Base-by-base conservation (phyloP, 1,140 invertebrate species). In the Atta colombica region DNA sequence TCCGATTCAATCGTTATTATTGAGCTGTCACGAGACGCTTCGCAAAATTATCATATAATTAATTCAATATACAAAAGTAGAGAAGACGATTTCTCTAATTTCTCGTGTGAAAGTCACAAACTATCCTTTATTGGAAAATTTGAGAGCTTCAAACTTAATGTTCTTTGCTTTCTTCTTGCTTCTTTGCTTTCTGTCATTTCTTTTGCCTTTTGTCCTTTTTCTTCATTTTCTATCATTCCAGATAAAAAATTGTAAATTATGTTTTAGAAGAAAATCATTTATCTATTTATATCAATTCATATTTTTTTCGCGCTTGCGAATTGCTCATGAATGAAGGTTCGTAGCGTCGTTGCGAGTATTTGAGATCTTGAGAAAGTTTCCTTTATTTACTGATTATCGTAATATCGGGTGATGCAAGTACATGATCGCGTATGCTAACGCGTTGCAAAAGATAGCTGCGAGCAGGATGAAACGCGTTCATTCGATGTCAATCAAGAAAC, bases 361-460 rank as follows among this genome's bases (percentile, higher is more conserved):
- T 35, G 77, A 78, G 77, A 61, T 80, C 63, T 69, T 51, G 63
- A 55, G 63, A 80, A 80, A 80, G 77, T 80, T 28, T 39, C 63
- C 31, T 63, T 69, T 35, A 61, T 80, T 61, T 80, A 55, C 68
- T 45, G 49, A 39, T 39, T 21, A 60, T 25, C 60, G 49, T 63
- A 68, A 80, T 53, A 55, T 68, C 77, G 28, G n/a, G 35, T 80
- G 77, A 80, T 55, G 77, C 45, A 68, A 80, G 61, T 65, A 53
- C 35, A 51, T 31, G 61, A 49, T 53, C 77, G 77, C 16, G 49
- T 35, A 66, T 28, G 58, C 25, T 21, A 77, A 25, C 25, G 75
- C 77, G n/a, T 78, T 51, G 25, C 60, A 35, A 51, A 28, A 78
- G n/a, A 51, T 51, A 53, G 45, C 60, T 31, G 65, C 28, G 21